These are phyloP conservation scores for Eupithecia pulchellata DNA, from an alignment of 2,888 invertebrate species.

Conservation along the genomic window DNA sequence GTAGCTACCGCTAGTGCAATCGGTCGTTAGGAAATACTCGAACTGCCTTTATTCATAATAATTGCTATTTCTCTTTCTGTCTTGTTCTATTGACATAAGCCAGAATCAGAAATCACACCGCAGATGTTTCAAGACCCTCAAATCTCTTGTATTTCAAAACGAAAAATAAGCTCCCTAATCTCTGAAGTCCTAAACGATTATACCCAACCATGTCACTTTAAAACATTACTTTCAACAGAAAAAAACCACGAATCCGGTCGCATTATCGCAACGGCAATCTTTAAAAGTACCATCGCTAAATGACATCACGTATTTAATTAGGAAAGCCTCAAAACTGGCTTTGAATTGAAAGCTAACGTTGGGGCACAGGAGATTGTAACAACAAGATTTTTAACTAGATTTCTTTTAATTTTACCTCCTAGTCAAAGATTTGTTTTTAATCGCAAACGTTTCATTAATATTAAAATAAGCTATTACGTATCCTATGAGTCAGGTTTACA, in stretches of 20 bases:
- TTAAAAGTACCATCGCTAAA: slow-evolving; percentile 72
- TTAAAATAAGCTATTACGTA: no score
- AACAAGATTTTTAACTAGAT: slow-evolving; percentile 17
- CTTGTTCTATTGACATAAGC: no score
- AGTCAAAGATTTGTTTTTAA: slow-evolving; percentile 4
- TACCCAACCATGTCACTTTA: slow-evolving; percentile 24
- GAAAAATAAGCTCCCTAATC: slow-evolving; percentile 6
- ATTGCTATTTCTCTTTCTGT: no score
- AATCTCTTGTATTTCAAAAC: background rate
- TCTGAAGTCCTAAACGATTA: slow-evolving; percentile 21
- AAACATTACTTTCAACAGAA: slow-evolving; percentile 34
- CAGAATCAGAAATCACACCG: no score
- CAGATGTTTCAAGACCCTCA: no score
- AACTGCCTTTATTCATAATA: no score
- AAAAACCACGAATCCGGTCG: slow-evolving; percentile 35
- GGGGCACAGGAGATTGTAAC: slow-evolving; percentile 41
- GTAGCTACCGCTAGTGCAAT: no score
- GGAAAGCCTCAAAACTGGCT: slow-evolving; percentile 69
- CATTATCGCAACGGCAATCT: slow-evolving; percentile 64
- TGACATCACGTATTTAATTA: slow-evolving; percentile 83
- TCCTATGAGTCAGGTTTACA: no score
- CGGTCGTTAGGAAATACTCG: no score
- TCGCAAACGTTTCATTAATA: background rate
- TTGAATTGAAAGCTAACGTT: slow-evolving; percentile 72
- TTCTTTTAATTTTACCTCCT: slow-evolving; percentile 8